Evolutionary conservation across 2,797 vertebrate genomes (phyloP).

Genomic region (Falco peregrinus): DNA sequence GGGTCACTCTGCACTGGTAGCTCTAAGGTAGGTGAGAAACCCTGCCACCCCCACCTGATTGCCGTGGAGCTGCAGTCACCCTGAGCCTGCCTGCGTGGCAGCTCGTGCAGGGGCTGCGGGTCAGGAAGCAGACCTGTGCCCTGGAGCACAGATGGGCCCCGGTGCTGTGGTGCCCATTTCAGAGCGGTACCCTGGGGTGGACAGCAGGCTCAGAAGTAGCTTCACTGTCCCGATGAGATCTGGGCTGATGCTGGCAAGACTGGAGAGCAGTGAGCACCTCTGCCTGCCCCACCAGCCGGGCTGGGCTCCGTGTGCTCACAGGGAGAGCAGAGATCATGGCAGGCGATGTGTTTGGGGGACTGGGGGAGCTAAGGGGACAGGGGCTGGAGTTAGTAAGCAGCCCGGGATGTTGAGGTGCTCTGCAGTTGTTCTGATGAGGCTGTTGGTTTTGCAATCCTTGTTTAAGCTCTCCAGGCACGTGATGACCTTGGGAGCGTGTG

Average conservation of each 20-base stretch:
- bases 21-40: background rate
- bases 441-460: background rate
- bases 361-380: fast-evolving
- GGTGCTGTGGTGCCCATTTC: fast-evolving
- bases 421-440: fast-evolving
- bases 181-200: background rate
- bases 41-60: background rate
- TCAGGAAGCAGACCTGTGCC: background rate
- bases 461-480: background rate
- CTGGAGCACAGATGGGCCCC: background rate
- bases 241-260: background rate
- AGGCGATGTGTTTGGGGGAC: background rate
- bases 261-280: background rate
- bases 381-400: background rate
- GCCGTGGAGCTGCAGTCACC: fast-evolving
- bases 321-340: fast-evolving
- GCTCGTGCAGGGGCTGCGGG: background rate
- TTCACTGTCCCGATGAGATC: background rate
- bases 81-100: background rate
- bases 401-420: background rate
- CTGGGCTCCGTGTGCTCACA: fast-evolving
- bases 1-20: background rate
- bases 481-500: slow-evolving; percentile 23
- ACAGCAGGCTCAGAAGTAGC: background rate
- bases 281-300: background rate